A percentile compares a stretch with the other conserved stretches of the same genome.
Conservation (phyloP, 2,797 vertebrate genomes). For the Gastrophryne carolinensis region DNA sequence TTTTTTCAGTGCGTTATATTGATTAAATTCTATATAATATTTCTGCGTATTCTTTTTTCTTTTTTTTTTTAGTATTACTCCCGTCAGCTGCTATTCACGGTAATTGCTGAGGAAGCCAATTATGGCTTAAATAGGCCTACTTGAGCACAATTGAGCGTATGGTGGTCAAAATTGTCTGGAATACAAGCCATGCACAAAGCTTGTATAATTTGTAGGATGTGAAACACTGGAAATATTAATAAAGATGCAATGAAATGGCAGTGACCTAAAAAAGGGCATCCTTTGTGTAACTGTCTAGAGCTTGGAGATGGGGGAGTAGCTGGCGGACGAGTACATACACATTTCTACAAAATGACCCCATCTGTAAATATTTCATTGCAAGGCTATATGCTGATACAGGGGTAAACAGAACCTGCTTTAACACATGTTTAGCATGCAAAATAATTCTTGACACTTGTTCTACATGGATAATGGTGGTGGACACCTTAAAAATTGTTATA, state of each 20-base stretch:
- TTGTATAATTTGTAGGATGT: constrained; percentile 67
- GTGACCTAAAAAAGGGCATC: constrained; percentile 34
- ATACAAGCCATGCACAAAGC: constrained; percentile 70
- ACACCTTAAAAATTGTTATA: too few species aligned
- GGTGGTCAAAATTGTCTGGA: constrained; percentile 73
- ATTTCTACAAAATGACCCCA: background rate
- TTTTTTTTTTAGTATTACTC: constrained; percentile 63
- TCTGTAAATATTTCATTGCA: background rate
- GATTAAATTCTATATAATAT: constrained; percentile 24
- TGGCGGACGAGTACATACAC: background rate
- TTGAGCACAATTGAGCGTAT: constrained; percentile 75
- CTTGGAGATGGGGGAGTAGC: background rate
- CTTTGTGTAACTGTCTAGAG: background rate
- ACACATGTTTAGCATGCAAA: too few species aligned
- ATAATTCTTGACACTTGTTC: too few species aligned
- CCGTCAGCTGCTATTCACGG: constrained; percentile 79
- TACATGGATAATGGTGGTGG: too few species aligned
- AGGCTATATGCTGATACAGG: background rate
- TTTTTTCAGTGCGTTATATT: background rate
- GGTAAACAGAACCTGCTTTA: too few species aligned
- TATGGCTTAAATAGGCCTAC: constrained; percentile 80
- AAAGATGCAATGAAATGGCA: constrained; percentile 42
- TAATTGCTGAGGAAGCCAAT: constrained; percentile 77
- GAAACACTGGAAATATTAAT: constrained; percentile 70
- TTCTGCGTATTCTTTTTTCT: constrained; percentile 60